These are phyloP conservation scores for Myodes glareolus DNA, from an alignment of 2,113 vertebrate species.

Conservation along the genomic window DNA sequence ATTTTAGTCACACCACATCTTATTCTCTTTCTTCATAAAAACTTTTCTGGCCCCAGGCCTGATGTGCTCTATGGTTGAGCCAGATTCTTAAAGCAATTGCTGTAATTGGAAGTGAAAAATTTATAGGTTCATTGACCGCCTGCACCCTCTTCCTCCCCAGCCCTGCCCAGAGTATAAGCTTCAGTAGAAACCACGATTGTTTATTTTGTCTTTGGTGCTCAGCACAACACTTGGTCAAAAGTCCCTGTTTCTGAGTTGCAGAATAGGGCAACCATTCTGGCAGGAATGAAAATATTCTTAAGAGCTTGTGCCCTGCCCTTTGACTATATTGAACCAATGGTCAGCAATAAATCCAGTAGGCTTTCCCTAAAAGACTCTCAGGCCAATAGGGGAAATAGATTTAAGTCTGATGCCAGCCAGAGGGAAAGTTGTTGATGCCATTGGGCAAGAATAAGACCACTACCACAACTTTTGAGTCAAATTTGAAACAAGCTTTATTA, in stretches of 20 bases:
- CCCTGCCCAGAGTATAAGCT: neutral
- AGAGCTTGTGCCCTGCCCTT: neutral
- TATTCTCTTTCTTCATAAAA: neutral
- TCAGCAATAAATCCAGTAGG: neutral
- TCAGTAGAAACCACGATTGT: neutral
- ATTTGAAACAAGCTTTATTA: neutral
- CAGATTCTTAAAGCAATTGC: neutral
- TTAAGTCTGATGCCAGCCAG: neutral
- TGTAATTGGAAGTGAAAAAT: slow-evolving; percentile 11
- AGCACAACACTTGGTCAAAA: neutral
- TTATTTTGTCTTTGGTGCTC: neutral
- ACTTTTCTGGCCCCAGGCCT: neutral
- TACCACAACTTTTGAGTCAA: neutral
- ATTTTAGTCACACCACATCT: neutral
- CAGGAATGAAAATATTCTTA: neutral
- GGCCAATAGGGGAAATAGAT: neutral
- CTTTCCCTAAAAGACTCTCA: neutral
- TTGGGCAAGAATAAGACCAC: neutral
- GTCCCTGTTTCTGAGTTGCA: neutral
- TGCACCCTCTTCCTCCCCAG: neutral
- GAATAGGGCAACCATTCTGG: neutral
- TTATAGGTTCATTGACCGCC: neutral
- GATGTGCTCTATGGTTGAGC: neutral
- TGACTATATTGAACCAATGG: neutral
- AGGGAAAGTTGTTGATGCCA: neutral